Evolutionary conservation across 2,797 vertebrate genomes (phyloP), one percentile per base, ranked within the genome.

Genomic region (Linurgus olivaceus): DNA sequence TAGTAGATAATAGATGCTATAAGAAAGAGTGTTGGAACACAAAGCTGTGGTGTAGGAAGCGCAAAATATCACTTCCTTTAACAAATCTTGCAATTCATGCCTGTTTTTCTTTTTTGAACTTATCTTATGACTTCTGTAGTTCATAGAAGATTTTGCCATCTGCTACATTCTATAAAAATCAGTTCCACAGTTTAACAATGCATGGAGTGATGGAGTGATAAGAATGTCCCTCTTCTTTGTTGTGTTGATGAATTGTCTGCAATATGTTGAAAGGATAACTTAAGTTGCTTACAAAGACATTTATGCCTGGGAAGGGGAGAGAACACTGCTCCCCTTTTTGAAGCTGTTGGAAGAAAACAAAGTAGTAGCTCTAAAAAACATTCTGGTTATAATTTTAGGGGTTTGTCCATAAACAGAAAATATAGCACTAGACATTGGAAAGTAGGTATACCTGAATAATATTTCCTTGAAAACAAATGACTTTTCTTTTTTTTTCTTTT

Each of bases 31-130:
- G 33, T 66, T 89, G 82, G 61, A 93, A 80, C 42, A 71, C 24
- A 71, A 85, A 91, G 21, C n/a, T 89, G 29, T 35, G 35, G 57
- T 82, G 78, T 92, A 87, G 78, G 93, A 93, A 89, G 87, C n/a
- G 35, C 21, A 38, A 89, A 85, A 89, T 70, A 82, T n/a, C 82
- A 71, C 59, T 75, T 77, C 42, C n/a, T 79, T 76, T 76, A 92
- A 59, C 48, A 85, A 66, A 85, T 51, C 44, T 35, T 83, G 29
- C 26, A 91, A 55, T 93, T 79, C 19, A 63, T 61, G 45, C 13
- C n/a, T 52, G 13, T 14, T 76, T 71, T 75, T 52, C 29, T 87
- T 87, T 88, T 85, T 73, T 76, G 31, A 94, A 89, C 37, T 67
- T 87, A 79, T 38, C 37, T 66, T 59, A 55, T 50, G 17, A 52